A percentile compares a stretch with the other conserved stretches of the same genome.
These are phyloP conservation scores for Catharus fuscescens DNA, from an alignment of 2,113 vertebrate genomes.

Conservation along the genomic window DNA sequence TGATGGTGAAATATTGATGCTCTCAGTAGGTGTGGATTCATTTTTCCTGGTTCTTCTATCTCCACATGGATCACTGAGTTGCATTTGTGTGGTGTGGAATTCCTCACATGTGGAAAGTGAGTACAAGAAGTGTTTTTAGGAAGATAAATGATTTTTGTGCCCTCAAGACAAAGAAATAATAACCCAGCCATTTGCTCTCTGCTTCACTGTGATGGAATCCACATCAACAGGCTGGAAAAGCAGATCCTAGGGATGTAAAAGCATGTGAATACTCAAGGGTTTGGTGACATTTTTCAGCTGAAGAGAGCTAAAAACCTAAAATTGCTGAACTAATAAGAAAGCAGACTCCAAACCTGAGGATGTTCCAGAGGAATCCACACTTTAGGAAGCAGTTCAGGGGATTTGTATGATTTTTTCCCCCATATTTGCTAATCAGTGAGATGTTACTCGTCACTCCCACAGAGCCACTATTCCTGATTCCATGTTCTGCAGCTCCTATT, in stretches of 20 bases:
- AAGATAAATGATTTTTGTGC: not conserved
- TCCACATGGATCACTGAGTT: not conserved
- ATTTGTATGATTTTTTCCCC: not conserved
- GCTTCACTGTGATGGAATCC: rapidly evolving
- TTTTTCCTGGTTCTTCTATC: not conserved
- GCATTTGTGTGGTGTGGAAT: not conserved
- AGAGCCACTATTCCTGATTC: not conserved
- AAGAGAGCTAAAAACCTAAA: not conserved
- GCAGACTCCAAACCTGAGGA: rapidly evolving
- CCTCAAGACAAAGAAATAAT: not conserved
- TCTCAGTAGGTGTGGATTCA: not conserved
- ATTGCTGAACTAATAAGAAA: not conserved
- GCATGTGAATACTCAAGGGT: not conserved
- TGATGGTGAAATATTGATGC: not conserved
- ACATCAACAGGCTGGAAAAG: not conserved
- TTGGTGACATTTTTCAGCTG: not conserved
- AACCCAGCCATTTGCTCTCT: not conserved
- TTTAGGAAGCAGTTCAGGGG: not conserved
- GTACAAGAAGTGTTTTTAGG: not conserved
- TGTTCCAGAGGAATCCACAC: not conserved
- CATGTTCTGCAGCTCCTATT: not conserved
- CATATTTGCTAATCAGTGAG: not conserved
- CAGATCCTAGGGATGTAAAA: not conserved
- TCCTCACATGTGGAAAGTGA: not conserved
- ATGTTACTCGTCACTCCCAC: not conserved